Evolutionary conservation across 2,888 invertebrate species (phyloP).

Genomic region (Drosophila rubida): DNA sequence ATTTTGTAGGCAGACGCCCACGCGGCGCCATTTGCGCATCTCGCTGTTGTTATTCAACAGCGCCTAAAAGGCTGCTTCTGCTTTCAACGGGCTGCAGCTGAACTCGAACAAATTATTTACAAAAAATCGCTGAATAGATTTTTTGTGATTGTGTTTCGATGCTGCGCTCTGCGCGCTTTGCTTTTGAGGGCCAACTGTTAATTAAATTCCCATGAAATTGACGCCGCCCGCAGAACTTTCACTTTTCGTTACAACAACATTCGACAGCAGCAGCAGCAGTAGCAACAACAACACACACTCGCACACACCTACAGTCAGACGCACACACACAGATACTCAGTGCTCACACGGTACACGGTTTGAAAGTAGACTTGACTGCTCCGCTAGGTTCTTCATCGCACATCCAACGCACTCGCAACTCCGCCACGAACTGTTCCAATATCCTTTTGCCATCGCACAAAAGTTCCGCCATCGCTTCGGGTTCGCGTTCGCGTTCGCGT

Average conservation of each 20-base stretch:
- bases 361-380: neutral
- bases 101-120: slow-evolving; percentile 4
- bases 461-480: slow-evolving; percentile 23
- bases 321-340: slow-evolving; percentile 29
- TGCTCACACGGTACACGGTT: slow-evolving; percentile 28
- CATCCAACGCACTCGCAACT: slow-evolving; percentile 80
- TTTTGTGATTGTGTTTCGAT: neutral
- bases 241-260: slow-evolving; percentile 46
- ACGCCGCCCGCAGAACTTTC: slow-evolving; percentile 50
- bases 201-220: slow-evolving; percentile 49
- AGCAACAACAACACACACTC: slow-evolving; percentile 24
- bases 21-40: slow-evolving; percentile 69
- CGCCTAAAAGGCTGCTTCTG: slow-evolving; percentile 23
- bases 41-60: slow-evolving; percentile 65
- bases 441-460: slow-evolving; percentile 45
- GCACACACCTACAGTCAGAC: slow-evolving; percentile 13
- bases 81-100: slow-evolving; percentile 9
- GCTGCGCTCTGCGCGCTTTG: neutral
- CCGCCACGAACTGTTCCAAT: slow-evolving; percentile 78
- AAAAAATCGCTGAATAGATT: slow-evolving; percentile 2
- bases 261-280: slow-evolving; percentile 31
- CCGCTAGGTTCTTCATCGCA: slow-evolving; percentile 41
- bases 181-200: slow-evolving; percentile 23
- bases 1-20: slow-evolving; percentile 71
- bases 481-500: slow-evolving; percentile 33